These are phyloP conservation scores for Psephotus haematonotus DNA, from an alignment of 2,113 vertebrate genomes.

Conservation along the genomic window DNA sequence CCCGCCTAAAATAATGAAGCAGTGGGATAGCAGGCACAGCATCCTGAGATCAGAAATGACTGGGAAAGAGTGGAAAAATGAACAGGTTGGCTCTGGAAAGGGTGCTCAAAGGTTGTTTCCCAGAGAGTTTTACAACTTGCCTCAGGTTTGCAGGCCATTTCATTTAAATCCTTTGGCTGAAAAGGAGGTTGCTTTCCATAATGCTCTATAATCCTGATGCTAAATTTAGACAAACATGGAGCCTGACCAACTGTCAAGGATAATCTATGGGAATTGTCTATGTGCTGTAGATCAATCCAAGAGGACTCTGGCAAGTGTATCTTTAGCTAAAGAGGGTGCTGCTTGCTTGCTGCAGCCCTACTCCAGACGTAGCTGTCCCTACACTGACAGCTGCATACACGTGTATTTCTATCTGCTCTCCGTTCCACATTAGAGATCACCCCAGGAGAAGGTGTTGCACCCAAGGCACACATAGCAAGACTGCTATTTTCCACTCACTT, in stretches of 20 bases:
- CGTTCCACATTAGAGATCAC: neutral
- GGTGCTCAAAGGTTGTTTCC: neutral
- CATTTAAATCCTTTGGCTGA: neutral
- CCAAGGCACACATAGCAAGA: neutral
- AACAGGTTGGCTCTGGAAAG: slow-evolving; percentile 6
- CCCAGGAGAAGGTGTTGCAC: neutral
- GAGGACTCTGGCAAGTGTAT: neutral
- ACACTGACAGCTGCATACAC: neutral
- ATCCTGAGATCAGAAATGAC: slow-evolving; percentile 38
- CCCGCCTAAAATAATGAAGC: slow-evolving; percentile 29
- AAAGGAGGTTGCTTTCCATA: neutral
- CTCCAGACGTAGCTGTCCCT: neutral
- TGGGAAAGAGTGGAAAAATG: slow-evolving; percentile 12
- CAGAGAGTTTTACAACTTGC: neutral
- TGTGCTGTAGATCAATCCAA: neutral
- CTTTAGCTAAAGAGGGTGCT: neutral
- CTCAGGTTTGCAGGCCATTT: neutral
- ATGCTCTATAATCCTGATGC: neutral
- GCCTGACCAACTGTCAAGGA: neutral
- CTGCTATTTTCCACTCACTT: neutral
- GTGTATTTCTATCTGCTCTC: neutral
- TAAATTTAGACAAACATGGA: neutral
- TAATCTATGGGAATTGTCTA: neutral
- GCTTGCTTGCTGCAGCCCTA: neutral
- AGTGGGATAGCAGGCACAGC: neutral